Evolutionary conservation across 1,140 invertebrate species (phyloP).

Genomic region (Drosophila suzukii): DNA sequence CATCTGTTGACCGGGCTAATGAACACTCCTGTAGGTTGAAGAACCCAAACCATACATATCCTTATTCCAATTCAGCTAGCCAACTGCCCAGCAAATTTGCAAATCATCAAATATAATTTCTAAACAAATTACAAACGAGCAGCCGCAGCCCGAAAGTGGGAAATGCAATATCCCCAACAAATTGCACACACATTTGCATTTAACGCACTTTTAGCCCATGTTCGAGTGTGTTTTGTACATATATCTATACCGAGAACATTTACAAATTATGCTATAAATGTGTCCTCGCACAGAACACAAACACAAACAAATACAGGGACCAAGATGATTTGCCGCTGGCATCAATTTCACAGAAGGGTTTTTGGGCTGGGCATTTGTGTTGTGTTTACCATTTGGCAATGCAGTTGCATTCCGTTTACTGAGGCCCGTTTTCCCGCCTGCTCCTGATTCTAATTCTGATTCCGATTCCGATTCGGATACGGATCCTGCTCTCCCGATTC

Average conservation of each 20-base stretch:
- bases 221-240: background rate
- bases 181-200: conserved; percentile 20
- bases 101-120: conserved; percentile 72
- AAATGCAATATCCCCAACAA: conserved; percentile 52
- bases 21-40: conserved; percentile 52
- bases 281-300: conserved; percentile 18
- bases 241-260: conserved; percentile 35
- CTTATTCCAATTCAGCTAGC: conserved; percentile 7
- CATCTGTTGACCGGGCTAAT: conserved; percentile 43
- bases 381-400: conserved; percentile 11
- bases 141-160: conserved; percentile 40
- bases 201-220: conserved; percentile 5
- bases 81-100: conserved; percentile 55
- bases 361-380: background rate
- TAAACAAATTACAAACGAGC: conserved; percentile 70
- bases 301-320: conserved; percentile 13
- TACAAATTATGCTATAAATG: conserved; percentile 57
- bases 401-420: conserved; percentile 26
- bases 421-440: background rate
- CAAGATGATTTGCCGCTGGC: conserved; percentile 40
- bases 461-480: background rate
- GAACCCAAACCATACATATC: background rate
- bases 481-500: conserved; percentile 22
- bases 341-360: conserved; percentile 36
- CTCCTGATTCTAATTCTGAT: background rate